A percentile compares a stretch with the other conserved stretches of the same genome.
Evolutionary conservation across 2,797 vertebrate species (phyloP).

Genomic region (Paratrypauchen microcephalus): DNA sequence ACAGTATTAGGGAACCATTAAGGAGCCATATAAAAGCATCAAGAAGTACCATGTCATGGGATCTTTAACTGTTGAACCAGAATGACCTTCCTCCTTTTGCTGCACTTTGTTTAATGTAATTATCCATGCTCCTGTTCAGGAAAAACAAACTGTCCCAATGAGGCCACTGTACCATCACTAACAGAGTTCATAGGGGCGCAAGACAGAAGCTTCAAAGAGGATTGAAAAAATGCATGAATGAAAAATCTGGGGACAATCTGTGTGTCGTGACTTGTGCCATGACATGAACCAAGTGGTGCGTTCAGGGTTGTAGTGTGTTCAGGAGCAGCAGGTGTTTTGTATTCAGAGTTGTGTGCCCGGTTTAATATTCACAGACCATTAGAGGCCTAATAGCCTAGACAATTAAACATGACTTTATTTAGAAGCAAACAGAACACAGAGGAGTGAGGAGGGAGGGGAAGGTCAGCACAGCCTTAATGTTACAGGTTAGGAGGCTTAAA

Average conservation of each 20-base stretch:
- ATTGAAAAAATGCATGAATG: background rate
- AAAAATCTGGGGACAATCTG: background rate
- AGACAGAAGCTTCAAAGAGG: constrained; percentile 19
- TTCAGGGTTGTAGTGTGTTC: constrained; percentile 14
- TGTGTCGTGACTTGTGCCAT: constrained; percentile 31
- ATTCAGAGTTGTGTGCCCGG: background rate
- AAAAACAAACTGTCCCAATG: constrained; percentile 57
- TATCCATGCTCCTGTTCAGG: constrained; percentile 77
- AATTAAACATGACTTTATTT: constrained; percentile 23
- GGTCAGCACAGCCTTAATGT: background rate
- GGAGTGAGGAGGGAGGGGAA: background rate
- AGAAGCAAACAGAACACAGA: constrained; percentile 8
- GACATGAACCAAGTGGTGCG: constrained; percentile 9
- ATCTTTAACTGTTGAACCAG: constrained; percentile 62
- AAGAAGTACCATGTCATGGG: too few relatives aligned
- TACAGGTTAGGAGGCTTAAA: background rate
- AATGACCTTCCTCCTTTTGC: constrained; percentile 58
- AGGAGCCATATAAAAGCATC: too few relatives aligned
- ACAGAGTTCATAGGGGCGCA: background rate
- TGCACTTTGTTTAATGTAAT: constrained; percentile 82
- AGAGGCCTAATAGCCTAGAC: constrained; percentile 4
- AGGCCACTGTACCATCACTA: constrained; percentile 32
- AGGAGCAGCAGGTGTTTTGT: constrained; percentile 7
- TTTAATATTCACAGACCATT: constrained; percentile 19
- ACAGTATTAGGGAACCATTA: too few relatives aligned